These are phyloP conservation scores for Phenganax marumi DNA, from an alignment of 92 coral and sea anemone species.

Conservation along the genomic window DNA sequence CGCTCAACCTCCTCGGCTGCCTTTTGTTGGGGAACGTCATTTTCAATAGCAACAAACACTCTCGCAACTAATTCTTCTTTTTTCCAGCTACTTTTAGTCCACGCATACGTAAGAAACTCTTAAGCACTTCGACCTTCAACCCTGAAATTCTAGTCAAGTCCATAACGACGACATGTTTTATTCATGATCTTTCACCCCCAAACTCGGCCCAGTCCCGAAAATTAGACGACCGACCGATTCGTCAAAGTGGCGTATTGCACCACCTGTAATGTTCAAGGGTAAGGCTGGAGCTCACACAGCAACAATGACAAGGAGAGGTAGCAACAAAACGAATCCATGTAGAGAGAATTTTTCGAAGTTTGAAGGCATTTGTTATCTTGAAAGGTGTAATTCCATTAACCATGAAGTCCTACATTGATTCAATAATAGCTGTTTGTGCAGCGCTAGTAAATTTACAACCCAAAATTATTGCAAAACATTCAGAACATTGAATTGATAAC, in stretches of 20 bases:
- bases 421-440: conserved; percentile 22
- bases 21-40: conserved; percentile 44
- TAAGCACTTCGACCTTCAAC: conserved; percentile 52
- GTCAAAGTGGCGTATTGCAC: conserved; percentile 43
- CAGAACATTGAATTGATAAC: not conserved
- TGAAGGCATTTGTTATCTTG: not conserved
- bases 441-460: conserved; percentile 34
- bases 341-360: conserved; percentile 22
- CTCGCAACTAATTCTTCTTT: conserved; percentile 55
- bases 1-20: conserved; percentile 51
- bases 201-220: conserved; percentile 8
- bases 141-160: conserved; percentile 39
- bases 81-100: conserved; percentile 47
- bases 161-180: conserved; percentile 36
- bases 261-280: conserved; percentile 53
- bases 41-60: conserved; percentile 53
- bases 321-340: conserved; percentile 33
- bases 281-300: conserved; percentile 28
- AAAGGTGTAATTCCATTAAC: conserved; percentile 3
- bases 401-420: conserved; percentile 14
- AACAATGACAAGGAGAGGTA: conserved; percentile 52
- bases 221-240: no score
- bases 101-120: conserved; percentile 47
- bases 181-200: conserved; percentile 19
- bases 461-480: conserved; percentile 5